phyloP scores from a whole-genome alignment of 2,888 invertebrate genomes.

The Ommatoiulus sabulosus region DNA sequence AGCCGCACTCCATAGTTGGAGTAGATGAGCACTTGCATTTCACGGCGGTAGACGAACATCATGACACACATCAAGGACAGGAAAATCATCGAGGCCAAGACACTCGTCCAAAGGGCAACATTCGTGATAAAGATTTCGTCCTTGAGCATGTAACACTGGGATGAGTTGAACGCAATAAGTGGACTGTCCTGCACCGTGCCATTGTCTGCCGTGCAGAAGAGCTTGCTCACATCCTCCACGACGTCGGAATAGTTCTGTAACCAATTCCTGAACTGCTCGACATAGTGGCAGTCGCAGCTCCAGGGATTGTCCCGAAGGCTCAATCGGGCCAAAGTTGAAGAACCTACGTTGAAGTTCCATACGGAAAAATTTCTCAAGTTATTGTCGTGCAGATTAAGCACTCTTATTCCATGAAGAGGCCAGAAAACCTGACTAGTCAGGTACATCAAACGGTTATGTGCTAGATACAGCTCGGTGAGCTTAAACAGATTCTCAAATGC shows the following conservation, averaged over 20 bases:
- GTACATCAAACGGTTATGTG: conserved; percentile 4
- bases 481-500: background rate
- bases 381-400: conserved; percentile 78
- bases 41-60: conserved; percentile 23
- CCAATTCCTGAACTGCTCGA: conserved; percentile 82
- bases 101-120: conserved; percentile 74
- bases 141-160: conserved; percentile 59
- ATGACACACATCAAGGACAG: background rate
- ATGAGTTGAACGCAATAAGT: background rate
- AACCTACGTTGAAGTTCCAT: conserved; percentile 73
- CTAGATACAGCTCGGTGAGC: background rate
- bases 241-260: conserved; percentile 75
- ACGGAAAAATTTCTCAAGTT: conserved; percentile 77
- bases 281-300: conserved; percentile 54
- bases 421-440: background rate
- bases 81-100: background rate
- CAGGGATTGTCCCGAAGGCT: conserved; percentile 71
- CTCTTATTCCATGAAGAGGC: background rate
- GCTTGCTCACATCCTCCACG: conserved; percentile 72
- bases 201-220: conserved; percentile 72
- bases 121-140: background rate
- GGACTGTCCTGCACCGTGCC: background rate
- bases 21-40: conserved; percentile 83
- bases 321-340: conserved; percentile 72
- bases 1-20: conserved; percentile 83